These are phyloP conservation scores for Apostichopus leukothele DNA, from an alignment of 53 echinoderm and acorn worm genomes.

Conservation along the genomic window DNA sequence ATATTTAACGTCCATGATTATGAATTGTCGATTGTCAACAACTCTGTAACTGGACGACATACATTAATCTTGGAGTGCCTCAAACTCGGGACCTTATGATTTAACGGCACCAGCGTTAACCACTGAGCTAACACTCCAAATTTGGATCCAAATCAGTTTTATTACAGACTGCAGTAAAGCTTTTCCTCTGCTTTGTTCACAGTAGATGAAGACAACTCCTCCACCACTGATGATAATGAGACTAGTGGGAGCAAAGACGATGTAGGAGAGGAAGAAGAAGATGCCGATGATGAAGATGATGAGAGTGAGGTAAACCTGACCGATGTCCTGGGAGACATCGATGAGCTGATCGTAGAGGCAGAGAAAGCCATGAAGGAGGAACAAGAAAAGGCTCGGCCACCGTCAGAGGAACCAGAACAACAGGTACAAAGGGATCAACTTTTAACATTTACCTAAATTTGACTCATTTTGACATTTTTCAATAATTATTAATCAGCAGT, in stretches of 20 bases:
- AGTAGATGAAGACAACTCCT: neutral
- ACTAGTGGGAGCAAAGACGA: neutral
- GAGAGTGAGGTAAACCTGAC: slow-evolving; percentile 75
- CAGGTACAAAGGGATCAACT: neutral
- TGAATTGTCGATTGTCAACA: no score
- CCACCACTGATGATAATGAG: neutral
- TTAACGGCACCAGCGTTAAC: no score
- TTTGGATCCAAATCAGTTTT: no score
- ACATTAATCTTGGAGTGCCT: no score
- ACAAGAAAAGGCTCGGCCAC: slow-evolving; percentile 40
- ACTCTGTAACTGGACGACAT: no score
- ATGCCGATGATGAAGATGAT: slow-evolving; percentile 47
- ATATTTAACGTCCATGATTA: no score
- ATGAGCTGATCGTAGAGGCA: slow-evolving; percentile 88
- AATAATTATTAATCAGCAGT: no score
- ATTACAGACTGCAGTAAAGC: no score
- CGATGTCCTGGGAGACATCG: slow-evolving; percentile 94
- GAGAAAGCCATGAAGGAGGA: slow-evolving; percentile 87
- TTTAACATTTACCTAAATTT: no score
- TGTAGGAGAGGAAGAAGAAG: slow-evolving; percentile 16
- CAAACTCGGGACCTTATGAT: no score
- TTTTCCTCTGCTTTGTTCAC: neutral
- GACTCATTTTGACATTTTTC: no score
- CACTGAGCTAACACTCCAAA: no score
- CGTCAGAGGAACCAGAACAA: neutral